Conservation (phyloP, 2,113 vertebrate species). For the Sinocyclocheilus rhinocerous region DNA sequence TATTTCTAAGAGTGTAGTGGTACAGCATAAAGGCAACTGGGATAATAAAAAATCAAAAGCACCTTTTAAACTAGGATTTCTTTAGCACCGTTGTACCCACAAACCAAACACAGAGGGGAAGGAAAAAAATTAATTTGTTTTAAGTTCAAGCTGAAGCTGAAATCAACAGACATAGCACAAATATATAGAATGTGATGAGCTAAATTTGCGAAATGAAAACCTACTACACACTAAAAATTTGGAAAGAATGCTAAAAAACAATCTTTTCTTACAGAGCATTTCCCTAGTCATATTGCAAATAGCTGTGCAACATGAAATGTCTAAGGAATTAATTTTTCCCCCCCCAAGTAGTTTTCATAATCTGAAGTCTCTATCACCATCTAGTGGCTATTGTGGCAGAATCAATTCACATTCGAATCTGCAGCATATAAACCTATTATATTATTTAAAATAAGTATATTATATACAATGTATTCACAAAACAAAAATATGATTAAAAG, state of each 20-base stretch:
- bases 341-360: neutral
- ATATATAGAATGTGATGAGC: neutral
- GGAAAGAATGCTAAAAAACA: neutral
- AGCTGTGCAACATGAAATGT: neutral
- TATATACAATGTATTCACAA: neutral
- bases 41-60: too few species aligned
- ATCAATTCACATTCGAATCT: neutral
- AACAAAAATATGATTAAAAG: too few species aligned
- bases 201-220: neutral
- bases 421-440: neutral
- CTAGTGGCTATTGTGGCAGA: neutral
- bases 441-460: too few species aligned
- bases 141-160: neutral
- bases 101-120: too few species aligned
- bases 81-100: too few species aligned
- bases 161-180: neutral
- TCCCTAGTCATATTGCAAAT: neutral
- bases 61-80: too few species aligned
- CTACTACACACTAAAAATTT: neutral
- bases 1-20: too few species aligned
- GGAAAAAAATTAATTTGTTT: neutral
- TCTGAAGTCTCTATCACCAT: neutral
- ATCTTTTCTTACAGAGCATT: neutral
- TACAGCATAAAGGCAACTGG: too few species aligned
- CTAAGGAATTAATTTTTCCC: neutral